A percentile compares a stretch with the other conserved stretches of the same genome.
phyloP scores from a whole-genome alignment of 92 coral and sea anemone genomes.

The Siderastrea siderea region DNA sequence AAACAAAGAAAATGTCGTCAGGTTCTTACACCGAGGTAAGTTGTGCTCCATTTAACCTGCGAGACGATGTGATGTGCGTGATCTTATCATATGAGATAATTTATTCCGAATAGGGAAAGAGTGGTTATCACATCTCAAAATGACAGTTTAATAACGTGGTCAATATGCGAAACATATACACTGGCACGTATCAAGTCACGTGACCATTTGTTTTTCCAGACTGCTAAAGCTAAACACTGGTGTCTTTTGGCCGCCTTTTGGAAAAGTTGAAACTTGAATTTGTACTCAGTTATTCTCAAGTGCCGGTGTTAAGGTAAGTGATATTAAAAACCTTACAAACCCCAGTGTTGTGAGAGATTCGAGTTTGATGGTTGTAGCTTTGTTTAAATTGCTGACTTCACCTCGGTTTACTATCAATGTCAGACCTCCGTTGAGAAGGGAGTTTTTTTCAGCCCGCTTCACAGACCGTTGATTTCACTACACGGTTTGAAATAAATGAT shows the following conservation, averaged over 20 bases:
- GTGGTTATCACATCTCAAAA: neutral
- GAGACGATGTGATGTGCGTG: neutral
- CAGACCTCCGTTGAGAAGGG: too few relatives aligned
- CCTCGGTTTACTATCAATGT: too few relatives aligned
- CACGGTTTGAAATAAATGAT: too few relatives aligned
- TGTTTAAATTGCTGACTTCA: too few relatives aligned
- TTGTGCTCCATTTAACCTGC: neutral
- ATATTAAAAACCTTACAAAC: neutral
- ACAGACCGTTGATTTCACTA: too few relatives aligned
- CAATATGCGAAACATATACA: neutral
- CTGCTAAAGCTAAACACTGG: neutral
- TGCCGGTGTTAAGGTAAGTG: conserved; percentile 35
- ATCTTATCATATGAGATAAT: neutral
- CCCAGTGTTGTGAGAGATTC: neutral
- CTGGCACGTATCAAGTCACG: neutral
- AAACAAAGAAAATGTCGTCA: too few relatives aligned
- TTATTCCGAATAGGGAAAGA: neutral
- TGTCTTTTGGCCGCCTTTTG: neutral
- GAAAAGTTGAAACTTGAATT: neutral
- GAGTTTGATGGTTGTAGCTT: too few relatives aligned
- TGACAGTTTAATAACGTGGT: neutral
- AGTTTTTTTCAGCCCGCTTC: too few relatives aligned
- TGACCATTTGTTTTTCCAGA: neutral
- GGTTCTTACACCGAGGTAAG: too few relatives aligned
- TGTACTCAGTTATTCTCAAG: neutral